Evolutionary conservation across 2,888 invertebrate genomes (phyloP).

Genomic region (Camponotus fellah): DNA sequence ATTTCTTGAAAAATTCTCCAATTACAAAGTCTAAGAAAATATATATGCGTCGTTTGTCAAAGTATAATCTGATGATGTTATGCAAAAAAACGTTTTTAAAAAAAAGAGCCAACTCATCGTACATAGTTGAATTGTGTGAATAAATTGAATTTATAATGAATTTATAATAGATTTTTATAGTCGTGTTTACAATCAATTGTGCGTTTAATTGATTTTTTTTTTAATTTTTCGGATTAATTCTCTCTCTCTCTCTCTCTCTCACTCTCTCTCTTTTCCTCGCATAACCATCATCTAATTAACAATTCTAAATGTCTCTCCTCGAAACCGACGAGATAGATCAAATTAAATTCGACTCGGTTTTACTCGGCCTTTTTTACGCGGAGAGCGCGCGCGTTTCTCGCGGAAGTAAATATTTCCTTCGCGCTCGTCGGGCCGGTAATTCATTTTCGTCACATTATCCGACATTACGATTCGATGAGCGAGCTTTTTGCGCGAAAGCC

Average conservation of each 20-base stretch:
- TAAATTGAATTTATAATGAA: not conserved
- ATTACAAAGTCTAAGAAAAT: not conserved
- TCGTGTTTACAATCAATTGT: not conserved
- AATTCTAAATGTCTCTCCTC: not conserved
- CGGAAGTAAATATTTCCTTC: conserved; percentile 55
- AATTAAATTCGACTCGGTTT: conserved; percentile 16
- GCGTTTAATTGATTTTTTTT: not conserved
- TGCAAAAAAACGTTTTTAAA: not conserved
- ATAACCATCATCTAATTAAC: not conserved
- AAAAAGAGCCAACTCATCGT: not conserved
- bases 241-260: not conserved
- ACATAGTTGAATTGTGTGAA: not conserved
- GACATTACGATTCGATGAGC: conserved; percentile 33
- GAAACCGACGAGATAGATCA: not conserved
- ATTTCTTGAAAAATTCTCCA: not conserved
- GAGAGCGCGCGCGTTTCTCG: conserved; percentile 18
- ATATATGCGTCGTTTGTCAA: not conserved
- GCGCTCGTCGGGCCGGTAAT: conserved; percentile 33
- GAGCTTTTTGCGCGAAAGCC: conserved; percentile 40
- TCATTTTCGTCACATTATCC: conserved; percentile 47
- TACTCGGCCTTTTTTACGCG: not conserved
- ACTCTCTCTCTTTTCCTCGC: not conserved
- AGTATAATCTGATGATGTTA: not conserved
- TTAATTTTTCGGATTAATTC: not conserved
- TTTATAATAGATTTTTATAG: not conserved